Percentiles rank a stretch among this genome's conserved stretches.
phyloP scores from a whole-genome alignment of 2,888 invertebrate genomes.

The Epistrophella euchroma region DNA sequence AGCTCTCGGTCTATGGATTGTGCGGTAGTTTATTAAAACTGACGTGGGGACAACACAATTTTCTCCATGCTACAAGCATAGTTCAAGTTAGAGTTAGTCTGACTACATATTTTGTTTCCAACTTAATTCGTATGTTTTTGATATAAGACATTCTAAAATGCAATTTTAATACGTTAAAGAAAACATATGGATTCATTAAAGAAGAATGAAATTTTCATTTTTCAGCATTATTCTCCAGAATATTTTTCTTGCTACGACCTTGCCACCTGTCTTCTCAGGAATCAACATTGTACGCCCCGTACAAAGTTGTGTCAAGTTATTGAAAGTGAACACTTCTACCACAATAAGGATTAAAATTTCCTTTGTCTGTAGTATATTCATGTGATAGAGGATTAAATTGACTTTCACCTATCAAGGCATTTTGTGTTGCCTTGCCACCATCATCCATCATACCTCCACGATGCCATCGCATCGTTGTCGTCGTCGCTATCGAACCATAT shows the following conservation, averaged over 20 bases:
- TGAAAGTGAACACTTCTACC: slow-evolving; percentile 27
- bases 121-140: too few species aligned
- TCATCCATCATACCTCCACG: background rate
- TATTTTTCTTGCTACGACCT: too few species aligned
- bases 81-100: too few species aligned
- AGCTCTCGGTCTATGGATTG: too few species aligned
- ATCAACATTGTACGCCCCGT: background rate
- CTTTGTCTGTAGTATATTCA: background rate
- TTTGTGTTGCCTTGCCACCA: slow-evolving; percentile 19
- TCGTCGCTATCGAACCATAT: background rate
- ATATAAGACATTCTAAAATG: too few species aligned
- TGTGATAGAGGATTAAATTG: slow-evolving; percentile 23
- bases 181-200: too few species aligned
- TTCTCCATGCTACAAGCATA: too few species aligned
- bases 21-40: too few species aligned
- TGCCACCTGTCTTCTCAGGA: too few species aligned
- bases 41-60: too few species aligned
- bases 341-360: slow-evolving; percentile 43
- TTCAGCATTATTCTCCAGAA: background rate
- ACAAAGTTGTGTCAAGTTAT: slow-evolving; percentile 29
- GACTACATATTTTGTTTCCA: too few species aligned
- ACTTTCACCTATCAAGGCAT: slow-evolving; percentile 49
- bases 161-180: too few species aligned
- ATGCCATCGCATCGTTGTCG: background rate
- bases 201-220: background rate